Evolutionary conservation across 2,113 vertebrate species (phyloP).

Genomic region (Sander lucioperca): DNA sequence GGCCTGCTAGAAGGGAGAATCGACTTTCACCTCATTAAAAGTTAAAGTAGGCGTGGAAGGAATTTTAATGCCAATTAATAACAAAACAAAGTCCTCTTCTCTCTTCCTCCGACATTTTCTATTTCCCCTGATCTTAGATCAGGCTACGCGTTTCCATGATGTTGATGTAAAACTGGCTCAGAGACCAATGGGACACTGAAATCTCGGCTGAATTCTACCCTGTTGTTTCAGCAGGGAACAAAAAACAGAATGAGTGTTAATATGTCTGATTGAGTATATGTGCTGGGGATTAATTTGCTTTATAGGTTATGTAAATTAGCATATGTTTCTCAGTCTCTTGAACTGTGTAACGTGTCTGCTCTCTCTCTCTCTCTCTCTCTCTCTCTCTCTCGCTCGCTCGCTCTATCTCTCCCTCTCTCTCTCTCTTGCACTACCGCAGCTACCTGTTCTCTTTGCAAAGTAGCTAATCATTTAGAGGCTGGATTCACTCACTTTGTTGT

Average conservation of each 20-base stretch:
- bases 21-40: slow-evolving; percentile 79
- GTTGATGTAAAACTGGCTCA: slow-evolving; percentile 50
- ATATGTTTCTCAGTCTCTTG: slow-evolving; percentile 9
- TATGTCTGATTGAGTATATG: slow-evolving; percentile 12
- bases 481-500: background rate
- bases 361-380: no score
- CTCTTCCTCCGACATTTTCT: slow-evolving; percentile 43
- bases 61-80: slow-evolving; percentile 81
- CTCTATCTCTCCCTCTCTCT: no score
- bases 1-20: slow-evolving; percentile 38
- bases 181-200: slow-evolving; percentile 34
- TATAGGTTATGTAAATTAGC: slow-evolving; percentile 20
- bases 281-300: slow-evolving; percentile 17
- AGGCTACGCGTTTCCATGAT: slow-evolving; percentile 40
- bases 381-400: no score
- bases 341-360: background rate
- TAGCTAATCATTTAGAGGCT: background rate
- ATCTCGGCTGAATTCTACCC: slow-evolving; percentile 9
- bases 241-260: slow-evolving; percentile 5
- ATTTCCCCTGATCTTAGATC: slow-evolving; percentile 61
- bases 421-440: no score
- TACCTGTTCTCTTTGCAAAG: no score
- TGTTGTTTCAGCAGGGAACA: slow-evolving; percentile 13
- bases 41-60: slow-evolving; percentile 69
- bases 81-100: slow-evolving; percentile 65